Conservation (phyloP, 2,888 invertebrate species). For the Idaea biselata region DNA sequence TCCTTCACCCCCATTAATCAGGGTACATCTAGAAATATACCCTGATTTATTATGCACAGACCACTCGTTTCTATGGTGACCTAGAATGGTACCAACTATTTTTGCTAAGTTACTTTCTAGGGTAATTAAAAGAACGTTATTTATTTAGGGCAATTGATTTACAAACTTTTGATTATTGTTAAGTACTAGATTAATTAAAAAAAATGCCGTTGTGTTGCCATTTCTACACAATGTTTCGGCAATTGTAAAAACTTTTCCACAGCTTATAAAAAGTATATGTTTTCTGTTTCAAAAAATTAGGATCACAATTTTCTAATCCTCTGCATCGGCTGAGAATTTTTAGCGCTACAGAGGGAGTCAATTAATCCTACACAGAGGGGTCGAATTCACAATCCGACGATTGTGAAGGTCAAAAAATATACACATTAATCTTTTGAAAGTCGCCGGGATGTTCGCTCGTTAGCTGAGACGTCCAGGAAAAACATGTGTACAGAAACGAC, state of each 20-base stretch:
- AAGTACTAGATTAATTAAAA: too few relatives aligned
- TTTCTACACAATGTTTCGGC: too few relatives aligned
- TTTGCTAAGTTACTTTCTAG: not conserved
- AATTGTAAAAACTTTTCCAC: too few relatives aligned
- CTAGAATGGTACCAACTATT: not conserved
- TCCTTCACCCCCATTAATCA: not conserved
- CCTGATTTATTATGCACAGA: not conserved
- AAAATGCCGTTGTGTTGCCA: too few relatives aligned
- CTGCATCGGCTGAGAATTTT: not conserved
- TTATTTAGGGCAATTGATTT: not conserved
- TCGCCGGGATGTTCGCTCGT: not conserved
- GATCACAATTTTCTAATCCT: not conserved
- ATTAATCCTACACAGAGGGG: not conserved
- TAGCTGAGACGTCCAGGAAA: not conserved
- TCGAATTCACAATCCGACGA: not conserved
- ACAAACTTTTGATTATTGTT: not conserved
- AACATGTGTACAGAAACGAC: not conserved
- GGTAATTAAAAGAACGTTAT: not conserved
- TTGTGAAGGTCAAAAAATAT: not conserved
- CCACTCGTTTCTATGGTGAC: not conserved
- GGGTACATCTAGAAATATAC: not conserved
- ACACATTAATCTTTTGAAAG: not conserved
- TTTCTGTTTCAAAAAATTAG: too few relatives aligned
- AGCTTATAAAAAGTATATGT: too few relatives aligned
- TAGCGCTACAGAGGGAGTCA: not conserved